A percentile compares a stretch with the other conserved stretches of the same genome.
Conservation (phyloP, 2,888 invertebrate species). For the Acleris literana region DNA sequence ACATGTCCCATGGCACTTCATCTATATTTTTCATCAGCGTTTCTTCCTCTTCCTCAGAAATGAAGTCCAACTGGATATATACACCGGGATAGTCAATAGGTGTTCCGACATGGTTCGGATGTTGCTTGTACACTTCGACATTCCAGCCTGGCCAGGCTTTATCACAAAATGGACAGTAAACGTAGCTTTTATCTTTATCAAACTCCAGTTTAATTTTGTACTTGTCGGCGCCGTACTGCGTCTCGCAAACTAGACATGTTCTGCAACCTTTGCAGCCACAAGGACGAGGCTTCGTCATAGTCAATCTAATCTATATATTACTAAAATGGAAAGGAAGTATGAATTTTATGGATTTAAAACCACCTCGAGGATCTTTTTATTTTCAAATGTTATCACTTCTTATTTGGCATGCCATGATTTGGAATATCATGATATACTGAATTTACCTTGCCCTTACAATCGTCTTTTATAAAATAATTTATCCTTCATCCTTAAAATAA, state of each 20-base stretch:
- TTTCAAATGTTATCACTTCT: too few relatives aligned
- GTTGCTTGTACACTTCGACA: constrained; percentile 80
- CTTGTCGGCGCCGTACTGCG: constrained; percentile 76
- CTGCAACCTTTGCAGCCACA: constrained; percentile 98
- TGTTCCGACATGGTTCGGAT: constrained; percentile 86
- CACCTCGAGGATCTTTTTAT: too few relatives aligned
- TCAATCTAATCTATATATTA: constrained; percentile 32
- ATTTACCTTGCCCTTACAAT: too few relatives aligned
- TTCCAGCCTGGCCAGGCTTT: constrained; percentile 91
- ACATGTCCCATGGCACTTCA: constrained; percentile 92
- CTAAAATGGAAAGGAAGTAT: constrained; percentile 7
- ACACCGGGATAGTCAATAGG: constrained; percentile 87
- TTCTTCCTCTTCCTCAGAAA: constrained; percentile 87
- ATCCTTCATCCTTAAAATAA: too few relatives aligned
- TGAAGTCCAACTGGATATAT: constrained; percentile 88
- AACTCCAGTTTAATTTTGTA: constrained; percentile 64
- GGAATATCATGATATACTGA: too few relatives aligned
- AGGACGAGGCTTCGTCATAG: constrained; percentile 86
- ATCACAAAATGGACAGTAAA: constrained; percentile 90
- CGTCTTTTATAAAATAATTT: too few relatives aligned
- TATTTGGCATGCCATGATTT: too few relatives aligned
- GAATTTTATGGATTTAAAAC: too few relatives aligned
- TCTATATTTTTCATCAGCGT: constrained; percentile 88
- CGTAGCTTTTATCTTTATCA: constrained; percentile 84
- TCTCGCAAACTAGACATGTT: constrained; percentile 94